Base-by-base conservation (phyloP, 2,113 vertebrate species). In the Pimephales promelas region DNA sequence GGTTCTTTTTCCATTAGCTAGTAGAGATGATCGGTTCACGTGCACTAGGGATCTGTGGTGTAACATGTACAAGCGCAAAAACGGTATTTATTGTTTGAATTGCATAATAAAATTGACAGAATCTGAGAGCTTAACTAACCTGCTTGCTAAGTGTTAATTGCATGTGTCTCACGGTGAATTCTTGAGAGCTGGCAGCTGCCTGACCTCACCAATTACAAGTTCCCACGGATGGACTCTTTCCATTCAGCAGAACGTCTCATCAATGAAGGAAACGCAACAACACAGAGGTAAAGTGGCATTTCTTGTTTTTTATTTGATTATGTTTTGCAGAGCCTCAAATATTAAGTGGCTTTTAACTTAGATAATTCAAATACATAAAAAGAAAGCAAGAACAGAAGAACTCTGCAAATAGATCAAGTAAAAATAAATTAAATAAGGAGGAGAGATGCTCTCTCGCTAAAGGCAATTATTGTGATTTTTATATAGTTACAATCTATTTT, bases 311-410 rank as follows among this genome's bases (percentile, higher is more conserved):
- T 95, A 95, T 95, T 95, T 92, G 94, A 94, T 94, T 95, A 95
- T 94, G 94, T 93, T 93, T 93, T 83, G 92, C 94, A 95, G 94
- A 95, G 89, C 88, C 92, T 93, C 93, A 95, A 94, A 95, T 94
- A 94, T 94, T 93, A 93, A 93, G 94, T 94, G 92, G 93, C 93
- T 94, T 95, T 94, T 95, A 95, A 93, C 94, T 88, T 95, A 95
- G 91, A 93, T 93, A 92, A 94, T 95, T 94, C 94, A 95, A 95
- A 94, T 93, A 95, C 91, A 92, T 95, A 93, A 95, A 8, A 94
- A 94, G 87, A 94, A 94, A 95, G 94, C 93, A 92, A 93, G 92
- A 95, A 95, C 91, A 91, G 89, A 93, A 92, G 87, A 94, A 95
- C 94, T 94, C 94, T 94, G 94, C 93, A 93, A 94, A 94, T 91